Conservation (phyloP, 2,797 vertebrate genomes). For the Sciurus carolinensis region DNA sequence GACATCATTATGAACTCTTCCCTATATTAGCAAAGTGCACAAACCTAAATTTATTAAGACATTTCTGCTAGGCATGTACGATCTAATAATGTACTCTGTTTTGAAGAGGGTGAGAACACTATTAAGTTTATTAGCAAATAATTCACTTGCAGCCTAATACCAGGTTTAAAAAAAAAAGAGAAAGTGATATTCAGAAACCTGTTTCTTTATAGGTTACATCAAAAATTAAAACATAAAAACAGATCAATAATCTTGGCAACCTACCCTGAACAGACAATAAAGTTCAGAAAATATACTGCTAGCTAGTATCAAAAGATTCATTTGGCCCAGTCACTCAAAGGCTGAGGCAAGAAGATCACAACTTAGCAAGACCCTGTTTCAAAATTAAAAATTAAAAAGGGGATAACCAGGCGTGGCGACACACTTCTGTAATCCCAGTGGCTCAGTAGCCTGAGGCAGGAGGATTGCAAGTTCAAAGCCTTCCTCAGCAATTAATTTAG, state of each 20-base stretch:
- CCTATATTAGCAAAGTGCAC: background rate
- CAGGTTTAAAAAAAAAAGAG: background rate
- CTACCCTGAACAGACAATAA: no score
- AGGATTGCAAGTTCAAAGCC: background rate
- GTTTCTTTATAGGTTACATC: constrained; percentile 2
- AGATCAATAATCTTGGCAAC: background rate
- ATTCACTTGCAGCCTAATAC: background rate
- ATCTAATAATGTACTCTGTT: background rate
- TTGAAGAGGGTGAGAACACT: background rate
- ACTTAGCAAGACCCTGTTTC: background rate
- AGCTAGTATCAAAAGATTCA: no score
- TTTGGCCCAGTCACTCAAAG: no score
- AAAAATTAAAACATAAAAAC: constrained; percentile 32
- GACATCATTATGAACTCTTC: background rate
- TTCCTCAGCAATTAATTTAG: background rate
- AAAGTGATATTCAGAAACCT: background rate
- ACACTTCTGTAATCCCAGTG: background rate
- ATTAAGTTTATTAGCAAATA: constrained; percentile 11
- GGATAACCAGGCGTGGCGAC: background rate
- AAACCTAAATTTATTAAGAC: constrained; percentile 28
- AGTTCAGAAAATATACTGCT: no score
- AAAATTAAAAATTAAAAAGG: no score
- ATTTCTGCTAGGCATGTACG: background rate
- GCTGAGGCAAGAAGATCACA: no score
- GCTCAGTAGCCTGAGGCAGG: background rate